phyloP scores from a whole-genome alignment of 2,797 vertebrate genomes.

The Coendou prehensilis region DNA sequence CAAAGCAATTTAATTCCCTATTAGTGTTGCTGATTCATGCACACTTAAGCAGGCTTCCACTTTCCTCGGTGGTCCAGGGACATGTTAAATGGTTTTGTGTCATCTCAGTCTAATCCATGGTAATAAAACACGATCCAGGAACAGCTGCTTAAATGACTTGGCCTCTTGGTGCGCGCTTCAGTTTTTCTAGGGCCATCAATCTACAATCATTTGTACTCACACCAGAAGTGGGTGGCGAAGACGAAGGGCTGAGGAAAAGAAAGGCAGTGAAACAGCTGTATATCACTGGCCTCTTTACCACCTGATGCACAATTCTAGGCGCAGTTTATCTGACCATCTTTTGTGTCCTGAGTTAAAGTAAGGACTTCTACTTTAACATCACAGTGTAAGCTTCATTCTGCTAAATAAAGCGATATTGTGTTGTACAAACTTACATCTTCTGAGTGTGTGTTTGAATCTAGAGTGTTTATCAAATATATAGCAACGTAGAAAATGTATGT shows the following conservation, averaged over 20 bases:
- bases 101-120: slow-evolving; percentile 71
- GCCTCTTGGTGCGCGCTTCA: slow-evolving; percentile 49
- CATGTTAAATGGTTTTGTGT: slow-evolving; percentile 74
- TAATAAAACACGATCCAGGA: slow-evolving; percentile 78
- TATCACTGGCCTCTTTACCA: neutral
- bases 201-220: slow-evolving; percentile 57
- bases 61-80: slow-evolving; percentile 55
- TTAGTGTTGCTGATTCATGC: slow-evolving; percentile 70
- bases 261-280: slow-evolving; percentile 11
- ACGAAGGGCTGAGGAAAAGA: neutral
- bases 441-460: neutral
- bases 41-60: slow-evolving; percentile 47
- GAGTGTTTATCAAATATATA: neutral
- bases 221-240: slow-evolving; percentile 55
- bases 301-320: neutral
- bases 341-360: neutral
- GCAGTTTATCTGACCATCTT: neutral
- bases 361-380: neutral
- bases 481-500: neutral
- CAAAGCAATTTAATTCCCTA: slow-evolving; percentile 57
- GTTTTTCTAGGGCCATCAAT: slow-evolving; percentile 69
- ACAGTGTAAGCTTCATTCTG: neutral
- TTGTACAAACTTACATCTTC: neutral
- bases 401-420: neutral
- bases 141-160: slow-evolving; percentile 79